Conservation (phyloP, 2,113 vertebrate species). For the Condylura cristata region DNA sequence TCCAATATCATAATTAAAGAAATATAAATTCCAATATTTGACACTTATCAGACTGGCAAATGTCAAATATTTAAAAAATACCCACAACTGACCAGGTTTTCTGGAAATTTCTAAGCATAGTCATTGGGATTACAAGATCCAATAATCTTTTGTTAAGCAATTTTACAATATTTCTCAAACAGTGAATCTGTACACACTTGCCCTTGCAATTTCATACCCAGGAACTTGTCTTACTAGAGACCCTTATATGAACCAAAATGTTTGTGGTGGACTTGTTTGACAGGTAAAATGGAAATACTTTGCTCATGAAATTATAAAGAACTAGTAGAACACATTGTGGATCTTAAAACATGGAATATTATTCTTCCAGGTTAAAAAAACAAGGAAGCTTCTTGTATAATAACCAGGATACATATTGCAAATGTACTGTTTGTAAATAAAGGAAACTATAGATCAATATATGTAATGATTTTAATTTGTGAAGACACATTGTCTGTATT, state of each 20-base stretch:
- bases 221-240: background rate
- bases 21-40: background rate
- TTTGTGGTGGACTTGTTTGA: background rate
- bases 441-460: background rate
- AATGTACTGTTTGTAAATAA: conserved; percentile 14
- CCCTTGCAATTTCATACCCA: background rate
- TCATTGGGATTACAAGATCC: background rate
- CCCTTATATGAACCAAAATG: background rate
- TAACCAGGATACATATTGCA: background rate
- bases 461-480: background rate
- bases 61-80: background rate
- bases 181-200: background rate
- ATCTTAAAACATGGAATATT: background rate
- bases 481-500: background rate
- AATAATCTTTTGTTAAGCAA: background rate
- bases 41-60: background rate
- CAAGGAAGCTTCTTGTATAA: background rate
- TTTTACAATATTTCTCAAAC: background rate
- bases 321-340: background rate
- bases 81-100: background rate
- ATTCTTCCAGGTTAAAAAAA: conserved; percentile 38
- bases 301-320: background rate
- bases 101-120: background rate
- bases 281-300: background rate
- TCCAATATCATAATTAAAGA: background rate